Percentiles rank a stretch among this genome's conserved stretches.
Evolutionary conservation across 2,888 invertebrate species (phyloP).

Genomic region (Brachynemurus nebulosus): DNA sequence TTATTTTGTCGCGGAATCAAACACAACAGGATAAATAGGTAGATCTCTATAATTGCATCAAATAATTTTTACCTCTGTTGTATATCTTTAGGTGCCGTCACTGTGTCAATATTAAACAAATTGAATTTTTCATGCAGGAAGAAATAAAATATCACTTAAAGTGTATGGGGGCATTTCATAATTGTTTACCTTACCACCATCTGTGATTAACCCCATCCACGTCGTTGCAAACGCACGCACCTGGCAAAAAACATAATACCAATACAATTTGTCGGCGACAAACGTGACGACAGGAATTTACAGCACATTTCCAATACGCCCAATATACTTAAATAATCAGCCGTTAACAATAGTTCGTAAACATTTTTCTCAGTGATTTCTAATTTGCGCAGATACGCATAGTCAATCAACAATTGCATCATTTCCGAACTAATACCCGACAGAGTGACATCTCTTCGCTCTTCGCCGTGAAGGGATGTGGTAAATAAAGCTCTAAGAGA

Average conservation of each 20-base stretch:
- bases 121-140: too few relatives aligned
- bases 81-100: too few relatives aligned
- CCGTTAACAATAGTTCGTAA: conserved; percentile 64
- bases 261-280: conserved; percentile 68
- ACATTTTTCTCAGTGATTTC: conserved; percentile 66
- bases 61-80: too few relatives aligned
- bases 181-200: conserved; percentile 9
- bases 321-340: conserved; percentile 77
- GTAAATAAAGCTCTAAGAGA: conserved; percentile 62
- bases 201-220: too few relatives aligned
- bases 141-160: too few relatives aligned
- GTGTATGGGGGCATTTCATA: conserved; percentile 7
- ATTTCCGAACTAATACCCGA: conserved; percentile 65
- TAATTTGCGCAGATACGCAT: conserved; percentile 69
- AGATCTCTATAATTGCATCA: too few relatives aligned
- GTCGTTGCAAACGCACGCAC: conserved; percentile 31
- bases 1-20: too few relatives aligned
- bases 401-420: conserved; percentile 66
- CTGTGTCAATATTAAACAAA: too few relatives aligned
- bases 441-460: conserved; percentile 54
- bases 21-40: too few relatives aligned
- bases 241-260: conserved; percentile 74
- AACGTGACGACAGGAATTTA: conserved; percentile 51
- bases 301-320: conserved; percentile 72
- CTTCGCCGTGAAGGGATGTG: conserved; percentile 57